Evolutionary conservation across 2,888 invertebrate genomes (phyloP).

Genomic region (Malacosoma neustria): DNA sequence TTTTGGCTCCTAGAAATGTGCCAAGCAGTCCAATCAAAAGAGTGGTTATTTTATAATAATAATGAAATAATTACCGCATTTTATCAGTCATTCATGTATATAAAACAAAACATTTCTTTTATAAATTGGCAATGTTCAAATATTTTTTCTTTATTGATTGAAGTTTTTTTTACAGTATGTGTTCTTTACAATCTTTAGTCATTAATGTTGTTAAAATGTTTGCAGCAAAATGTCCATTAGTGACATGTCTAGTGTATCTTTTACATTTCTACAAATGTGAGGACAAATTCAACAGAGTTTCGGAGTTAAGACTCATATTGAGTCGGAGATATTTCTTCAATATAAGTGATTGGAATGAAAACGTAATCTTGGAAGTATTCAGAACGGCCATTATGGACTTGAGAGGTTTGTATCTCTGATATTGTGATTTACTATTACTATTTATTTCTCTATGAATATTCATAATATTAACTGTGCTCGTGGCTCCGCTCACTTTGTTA

Average conservation of each 20-base stretch:
- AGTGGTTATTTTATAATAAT: too few relatives aligned
- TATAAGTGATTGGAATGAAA: constrained; percentile 54
- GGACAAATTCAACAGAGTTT: constrained; percentile 39
- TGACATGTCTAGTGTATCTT: constrained; percentile 53
- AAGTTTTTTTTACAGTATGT: too few relatives aligned
- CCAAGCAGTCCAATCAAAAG: too few relatives aligned
- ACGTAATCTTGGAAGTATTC: constrained; percentile 48
- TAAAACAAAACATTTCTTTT: too few relatives aligned
- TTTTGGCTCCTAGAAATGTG: too few relatives aligned
- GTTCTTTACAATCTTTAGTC: too few relatives aligned
- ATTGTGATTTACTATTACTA: neutral
- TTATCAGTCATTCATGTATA: too few relatives aligned
- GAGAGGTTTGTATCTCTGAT: constrained; percentile 31
- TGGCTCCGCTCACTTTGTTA: too few relatives aligned
- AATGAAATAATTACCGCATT: too few relatives aligned
- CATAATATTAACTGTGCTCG: neutral
- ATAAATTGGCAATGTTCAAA: too few relatives aligned
- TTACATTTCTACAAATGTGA: constrained; percentile 59
- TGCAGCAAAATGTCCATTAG: constrained; percentile 53
- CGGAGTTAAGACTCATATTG: constrained; percentile 42
- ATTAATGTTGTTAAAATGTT: too few relatives aligned
- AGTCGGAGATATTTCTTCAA: constrained; percentile 44
- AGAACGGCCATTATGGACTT: constrained; percentile 35
- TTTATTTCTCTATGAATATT: constrained; percentile 1
- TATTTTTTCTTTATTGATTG: too few relatives aligned